Conservation (phyloP, 2,888 invertebrate genomes). For the Polyploca ridens region DNA sequence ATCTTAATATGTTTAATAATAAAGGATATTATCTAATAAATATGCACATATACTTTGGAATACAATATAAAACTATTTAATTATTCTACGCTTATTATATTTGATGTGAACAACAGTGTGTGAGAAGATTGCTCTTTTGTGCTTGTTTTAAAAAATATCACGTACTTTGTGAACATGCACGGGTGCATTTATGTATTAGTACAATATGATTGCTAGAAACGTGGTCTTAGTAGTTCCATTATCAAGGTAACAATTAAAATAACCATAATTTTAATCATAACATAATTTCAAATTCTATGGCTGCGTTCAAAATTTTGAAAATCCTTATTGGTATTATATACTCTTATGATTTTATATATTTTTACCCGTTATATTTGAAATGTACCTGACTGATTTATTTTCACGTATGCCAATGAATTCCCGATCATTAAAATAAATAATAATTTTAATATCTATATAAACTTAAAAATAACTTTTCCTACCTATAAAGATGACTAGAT, state of each 20-base stretch:
- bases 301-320: not conserved
- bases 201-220: too few species aligned
- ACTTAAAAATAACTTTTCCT: not conserved
- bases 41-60: slow-evolving; percentile 24
- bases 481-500: not conserved
- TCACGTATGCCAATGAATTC: slow-evolving; percentile 19
- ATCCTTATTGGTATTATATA: too few species aligned
- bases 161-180: too few species aligned
- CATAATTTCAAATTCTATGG: too few species aligned
- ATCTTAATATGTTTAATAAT: not conserved
- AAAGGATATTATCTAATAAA: slow-evolving; percentile 14
- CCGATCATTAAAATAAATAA: slow-evolving; percentile 12
- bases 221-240: too few species aligned
- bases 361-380: too few species aligned
- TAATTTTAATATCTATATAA: slow-evolving; percentile 7
- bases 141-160: too few species aligned
- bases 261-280: too few species aligned
- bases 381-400: not conserved
- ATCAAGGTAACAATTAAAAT: too few species aligned
- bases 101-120: slow-evolving; percentile 33
- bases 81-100: slow-evolving; percentile 23
- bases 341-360: too few species aligned
- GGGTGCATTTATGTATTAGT: not conserved
- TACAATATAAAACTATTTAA: slow-evolving; percentile 13
- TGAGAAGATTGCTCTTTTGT: not conserved